phyloP scores from a whole-genome alignment of 1,140 invertebrate genomes.

The Philotrypesis tridentata region DNA sequence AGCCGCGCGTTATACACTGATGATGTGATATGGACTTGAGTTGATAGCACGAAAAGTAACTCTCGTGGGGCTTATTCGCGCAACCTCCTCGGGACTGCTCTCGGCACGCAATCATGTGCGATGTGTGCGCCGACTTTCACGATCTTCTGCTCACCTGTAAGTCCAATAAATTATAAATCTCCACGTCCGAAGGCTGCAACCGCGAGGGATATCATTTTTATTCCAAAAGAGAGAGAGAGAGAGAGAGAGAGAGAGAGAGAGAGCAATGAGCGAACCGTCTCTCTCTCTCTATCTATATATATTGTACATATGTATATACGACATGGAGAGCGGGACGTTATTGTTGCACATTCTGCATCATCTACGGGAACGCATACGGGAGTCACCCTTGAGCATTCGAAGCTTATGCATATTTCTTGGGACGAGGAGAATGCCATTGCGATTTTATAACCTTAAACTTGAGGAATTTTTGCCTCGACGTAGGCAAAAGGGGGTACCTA shows the following conservation, averaged over 20 bases:
- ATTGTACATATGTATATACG: too few relatives aligned
- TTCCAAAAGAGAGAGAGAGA: too few relatives aligned
- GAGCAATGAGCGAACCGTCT: too few relatives aligned
- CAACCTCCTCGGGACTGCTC: constrained; percentile 66
- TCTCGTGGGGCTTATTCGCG: constrained; percentile 54
- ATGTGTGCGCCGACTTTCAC: constrained; percentile 86
- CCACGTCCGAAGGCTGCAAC: background rate
- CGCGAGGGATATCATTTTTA: background rate
- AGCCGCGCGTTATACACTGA: background rate
- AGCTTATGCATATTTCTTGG: background rate
- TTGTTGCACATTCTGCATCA: background rate
- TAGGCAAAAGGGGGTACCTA: background rate
- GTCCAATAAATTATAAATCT: constrained; percentile 61
- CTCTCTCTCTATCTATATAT: too few relatives aligned
- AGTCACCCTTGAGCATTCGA: background rate
- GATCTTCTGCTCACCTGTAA: constrained; percentile 85
- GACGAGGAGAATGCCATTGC: background rate
- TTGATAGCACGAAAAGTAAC: constrained; percentile 44
- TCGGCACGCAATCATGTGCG: constrained; percentile 78
- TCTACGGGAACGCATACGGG: background rate
- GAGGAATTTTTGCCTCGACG: background rate
- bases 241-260: too few relatives aligned
- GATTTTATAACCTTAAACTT: constrained; percentile 17
- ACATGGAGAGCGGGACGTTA: background rate
- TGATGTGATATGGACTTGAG: constrained; percentile 53